Conservation (phyloP, 1,140 invertebrate species). For the Galendromus occidentalis region DNA sequence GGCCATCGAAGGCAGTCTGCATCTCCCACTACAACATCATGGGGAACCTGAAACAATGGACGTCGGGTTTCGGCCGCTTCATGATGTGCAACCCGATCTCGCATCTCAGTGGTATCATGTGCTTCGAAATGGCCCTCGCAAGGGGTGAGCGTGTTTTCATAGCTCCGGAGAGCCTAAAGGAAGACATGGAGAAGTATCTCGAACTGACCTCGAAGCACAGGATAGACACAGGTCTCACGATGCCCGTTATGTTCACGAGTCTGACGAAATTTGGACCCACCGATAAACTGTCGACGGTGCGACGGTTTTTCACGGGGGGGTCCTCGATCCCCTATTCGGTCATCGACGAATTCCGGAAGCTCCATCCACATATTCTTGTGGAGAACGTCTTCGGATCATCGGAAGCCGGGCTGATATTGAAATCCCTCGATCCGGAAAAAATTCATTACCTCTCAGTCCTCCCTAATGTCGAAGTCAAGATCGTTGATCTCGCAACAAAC, state of each 20-base stretch:
- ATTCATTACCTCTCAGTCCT: neutral
- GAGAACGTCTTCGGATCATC: neutral
- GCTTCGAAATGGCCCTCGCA: neutral
- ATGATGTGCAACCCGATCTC: neutral
- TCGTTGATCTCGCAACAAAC: slow-evolving; percentile 2
- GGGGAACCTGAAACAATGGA: neutral
- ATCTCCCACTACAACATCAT: neutral
- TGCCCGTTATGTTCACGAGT: no score
- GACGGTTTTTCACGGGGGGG: neutral
- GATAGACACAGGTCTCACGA: neutral
- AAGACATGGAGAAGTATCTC: neutral
- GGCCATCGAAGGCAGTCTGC: neutral
- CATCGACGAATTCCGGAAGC: neutral
- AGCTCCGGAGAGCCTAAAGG: neutral
- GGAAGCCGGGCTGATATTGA: neutral
- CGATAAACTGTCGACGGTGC: neutral
- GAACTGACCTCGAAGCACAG: neutral
- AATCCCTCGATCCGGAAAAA: neutral
- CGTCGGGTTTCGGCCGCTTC: neutral
- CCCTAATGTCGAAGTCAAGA: slow-evolving; percentile 8
- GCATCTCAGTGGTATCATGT: neutral
- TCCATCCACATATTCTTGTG: neutral
- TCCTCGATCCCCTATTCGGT: neutral
- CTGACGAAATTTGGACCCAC: neutral
- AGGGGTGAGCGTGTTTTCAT: neutral